Evolutionary conservation across 2,113 vertebrate genomes (phyloP).

Genomic region (Deroptyus accipitrinus): DNA sequence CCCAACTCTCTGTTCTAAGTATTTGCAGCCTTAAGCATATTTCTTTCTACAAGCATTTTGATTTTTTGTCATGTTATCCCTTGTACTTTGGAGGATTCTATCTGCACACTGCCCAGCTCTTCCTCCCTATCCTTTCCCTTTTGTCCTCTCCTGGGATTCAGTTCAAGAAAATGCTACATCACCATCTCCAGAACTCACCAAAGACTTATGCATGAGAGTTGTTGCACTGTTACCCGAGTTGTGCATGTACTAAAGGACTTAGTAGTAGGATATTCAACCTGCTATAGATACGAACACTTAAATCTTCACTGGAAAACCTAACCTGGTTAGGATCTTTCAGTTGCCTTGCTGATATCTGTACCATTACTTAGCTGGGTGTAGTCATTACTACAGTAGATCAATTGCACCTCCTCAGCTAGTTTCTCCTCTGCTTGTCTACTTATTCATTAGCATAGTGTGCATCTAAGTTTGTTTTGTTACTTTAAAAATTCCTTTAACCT

Average conservation of each 20-base stretch:
- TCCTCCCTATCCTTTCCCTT: fast-evolving
- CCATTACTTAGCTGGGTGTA: background rate
- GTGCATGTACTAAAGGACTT: background rate
- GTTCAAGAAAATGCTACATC: background rate
- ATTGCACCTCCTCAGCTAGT: background rate
- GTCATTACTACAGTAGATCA: background rate
- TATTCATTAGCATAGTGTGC: background rate
- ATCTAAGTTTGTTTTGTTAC: background rate
- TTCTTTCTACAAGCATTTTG: background rate
- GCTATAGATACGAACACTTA: background rate
- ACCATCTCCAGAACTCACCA: background rate
- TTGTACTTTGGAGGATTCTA: background rate
- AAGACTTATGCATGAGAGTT: background rate
- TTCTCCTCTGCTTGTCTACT: background rate
- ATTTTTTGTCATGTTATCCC: background rate
- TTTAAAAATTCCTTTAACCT: background rate
- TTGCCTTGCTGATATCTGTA: background rate
- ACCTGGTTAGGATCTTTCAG: background rate
- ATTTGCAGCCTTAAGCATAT: background rate
- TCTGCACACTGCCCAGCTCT: background rate
- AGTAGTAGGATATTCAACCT: background rate
- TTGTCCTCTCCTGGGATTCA: background rate
- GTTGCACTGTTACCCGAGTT: background rate
- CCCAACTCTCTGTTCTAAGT: background rate
- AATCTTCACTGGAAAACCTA: background rate